Conservation (phyloP, 2,113 vertebrate genomes). For the Dipodomys merriami region DNA sequence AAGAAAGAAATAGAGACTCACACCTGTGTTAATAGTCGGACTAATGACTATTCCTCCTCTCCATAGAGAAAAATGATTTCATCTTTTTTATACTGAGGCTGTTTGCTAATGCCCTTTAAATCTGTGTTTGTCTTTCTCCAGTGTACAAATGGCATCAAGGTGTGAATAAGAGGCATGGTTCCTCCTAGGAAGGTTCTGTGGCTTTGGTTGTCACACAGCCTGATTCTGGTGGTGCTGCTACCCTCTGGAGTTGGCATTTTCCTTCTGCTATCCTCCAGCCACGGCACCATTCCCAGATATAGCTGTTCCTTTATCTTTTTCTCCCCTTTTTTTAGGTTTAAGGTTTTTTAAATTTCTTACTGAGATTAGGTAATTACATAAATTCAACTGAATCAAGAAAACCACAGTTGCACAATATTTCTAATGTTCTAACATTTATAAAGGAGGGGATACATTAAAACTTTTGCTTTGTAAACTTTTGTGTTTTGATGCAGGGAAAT, state of each 20-base stretch:
- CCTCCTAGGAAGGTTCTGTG: neutral
- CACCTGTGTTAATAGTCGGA: neutral
- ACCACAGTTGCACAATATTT: too few species aligned
- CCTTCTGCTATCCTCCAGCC: neutral
- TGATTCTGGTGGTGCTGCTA: neutral
- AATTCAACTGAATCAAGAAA: slow-evolving; percentile 28
- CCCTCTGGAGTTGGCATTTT: neutral
- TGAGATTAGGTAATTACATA: too few species aligned
- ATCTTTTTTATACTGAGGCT: neutral
- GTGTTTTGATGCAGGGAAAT: neutral
- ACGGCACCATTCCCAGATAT: neutral
- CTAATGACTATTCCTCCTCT: neutral
- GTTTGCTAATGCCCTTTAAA: neutral
- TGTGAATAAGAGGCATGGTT: slow-evolving; percentile 5
- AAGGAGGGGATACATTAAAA: neutral
- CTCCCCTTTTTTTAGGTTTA: too few species aligned
- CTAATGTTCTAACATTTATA: neutral
- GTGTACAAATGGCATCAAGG: neutral
- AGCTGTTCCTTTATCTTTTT: too few species aligned
- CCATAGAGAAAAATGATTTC: neutral
- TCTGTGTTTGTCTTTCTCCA: slow-evolving; percentile 5
- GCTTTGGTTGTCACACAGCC: neutral
- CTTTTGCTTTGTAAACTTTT: slow-evolving; percentile 63
- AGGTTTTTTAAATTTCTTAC: too few species aligned
- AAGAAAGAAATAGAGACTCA: neutral